Percentiles rank a stretch among this genome's conserved stretches.
Evolutionary conservation across 2,888 invertebrate species (phyloP).

Genomic region (Drosophila borborema): DNA sequence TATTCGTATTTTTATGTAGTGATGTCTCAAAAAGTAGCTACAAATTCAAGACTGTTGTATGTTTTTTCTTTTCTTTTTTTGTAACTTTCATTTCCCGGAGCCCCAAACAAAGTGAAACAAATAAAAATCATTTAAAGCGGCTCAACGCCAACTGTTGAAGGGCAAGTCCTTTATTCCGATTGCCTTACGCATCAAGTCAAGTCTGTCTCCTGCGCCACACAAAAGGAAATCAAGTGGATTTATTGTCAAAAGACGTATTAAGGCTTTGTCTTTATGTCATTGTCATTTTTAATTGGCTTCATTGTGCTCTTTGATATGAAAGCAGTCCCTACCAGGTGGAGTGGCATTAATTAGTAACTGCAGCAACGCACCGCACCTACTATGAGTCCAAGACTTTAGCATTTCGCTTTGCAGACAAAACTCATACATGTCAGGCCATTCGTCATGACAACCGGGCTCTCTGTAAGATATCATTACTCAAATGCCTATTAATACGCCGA

Average conservation of each 20-base stretch:
- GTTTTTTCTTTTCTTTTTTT: not conserved
- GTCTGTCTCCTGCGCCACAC: constrained; percentile 16
- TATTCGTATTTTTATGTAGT: constrained; percentile 49
- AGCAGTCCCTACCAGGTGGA: constrained; percentile 32
- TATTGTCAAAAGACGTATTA: constrained; percentile 64
- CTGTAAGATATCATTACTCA: not conserved
- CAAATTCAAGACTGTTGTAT: constrained; percentile 37
- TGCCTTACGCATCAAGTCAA: constrained; percentile 15
- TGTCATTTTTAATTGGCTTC: constrained; percentile 72
- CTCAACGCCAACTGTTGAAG: constrained; percentile 53
- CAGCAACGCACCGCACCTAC: not conserved
- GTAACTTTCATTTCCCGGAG: constrained; percentile 27
- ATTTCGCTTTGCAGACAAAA: not conserved
- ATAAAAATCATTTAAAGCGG: constrained; percentile 75
- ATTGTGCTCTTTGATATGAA: constrained; percentile 34
- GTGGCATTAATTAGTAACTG: constrained; percentile 58
- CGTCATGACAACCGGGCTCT: not conserved
- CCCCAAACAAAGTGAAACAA: constrained; percentile 29
- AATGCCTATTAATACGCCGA: not conserved
- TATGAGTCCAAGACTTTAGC: not conserved
- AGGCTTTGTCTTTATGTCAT: constrained; percentile 57
- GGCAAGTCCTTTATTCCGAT: constrained; percentile 49
- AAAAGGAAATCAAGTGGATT: constrained; percentile 64
- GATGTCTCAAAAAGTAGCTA: constrained; percentile 31
- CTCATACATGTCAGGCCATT: constrained; percentile 6